Evolutionary conservation across 2,113 vertebrate species (phyloP).

Genomic region (Emberiza fucata): DNA sequence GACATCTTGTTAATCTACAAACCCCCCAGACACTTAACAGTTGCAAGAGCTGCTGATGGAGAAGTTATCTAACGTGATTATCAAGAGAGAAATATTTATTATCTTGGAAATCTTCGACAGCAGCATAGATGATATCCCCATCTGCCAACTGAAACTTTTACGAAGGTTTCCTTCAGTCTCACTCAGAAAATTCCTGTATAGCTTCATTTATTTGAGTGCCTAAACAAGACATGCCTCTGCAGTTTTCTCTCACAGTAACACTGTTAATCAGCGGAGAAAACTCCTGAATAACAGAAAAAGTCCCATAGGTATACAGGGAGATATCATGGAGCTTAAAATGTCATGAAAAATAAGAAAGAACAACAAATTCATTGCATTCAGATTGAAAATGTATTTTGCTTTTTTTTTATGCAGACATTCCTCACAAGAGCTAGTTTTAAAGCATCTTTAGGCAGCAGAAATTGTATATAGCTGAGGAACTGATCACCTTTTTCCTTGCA

Average conservation of each 20-base stretch:
- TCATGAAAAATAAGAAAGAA: not conserved
- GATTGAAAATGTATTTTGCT: not conserved
- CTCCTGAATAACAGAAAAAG: not conserved
- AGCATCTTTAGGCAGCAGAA: not conserved
- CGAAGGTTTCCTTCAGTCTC: not conserved
- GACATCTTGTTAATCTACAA: conserved; percentile 37
- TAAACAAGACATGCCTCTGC: not conserved
- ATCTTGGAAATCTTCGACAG: not conserved
- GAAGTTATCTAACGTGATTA: conserved; percentile 29
- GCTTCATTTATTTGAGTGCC: not conserved
- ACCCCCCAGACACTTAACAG: not conserved
- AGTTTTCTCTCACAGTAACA: not conserved
- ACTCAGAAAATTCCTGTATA: not conserved
- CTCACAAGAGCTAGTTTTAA: not conserved
- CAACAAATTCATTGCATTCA: not conserved
- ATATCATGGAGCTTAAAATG: not conserved
- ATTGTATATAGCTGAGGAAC: not conserved
- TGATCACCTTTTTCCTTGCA: not conserved
- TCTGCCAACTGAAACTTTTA: not conserved
- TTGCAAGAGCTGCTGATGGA: conserved; percentile 20
- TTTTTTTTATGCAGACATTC: not conserved
- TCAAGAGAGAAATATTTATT: conserved; percentile 12
- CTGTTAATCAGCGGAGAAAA: not conserved
- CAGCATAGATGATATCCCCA: not conserved
- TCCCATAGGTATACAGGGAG: not conserved